Evolutionary conservation across 2,113 vertebrate genomes (phyloP), one percentile per base, ranked within the genome.

Genomic region (Leucopternis melanops): DNA sequence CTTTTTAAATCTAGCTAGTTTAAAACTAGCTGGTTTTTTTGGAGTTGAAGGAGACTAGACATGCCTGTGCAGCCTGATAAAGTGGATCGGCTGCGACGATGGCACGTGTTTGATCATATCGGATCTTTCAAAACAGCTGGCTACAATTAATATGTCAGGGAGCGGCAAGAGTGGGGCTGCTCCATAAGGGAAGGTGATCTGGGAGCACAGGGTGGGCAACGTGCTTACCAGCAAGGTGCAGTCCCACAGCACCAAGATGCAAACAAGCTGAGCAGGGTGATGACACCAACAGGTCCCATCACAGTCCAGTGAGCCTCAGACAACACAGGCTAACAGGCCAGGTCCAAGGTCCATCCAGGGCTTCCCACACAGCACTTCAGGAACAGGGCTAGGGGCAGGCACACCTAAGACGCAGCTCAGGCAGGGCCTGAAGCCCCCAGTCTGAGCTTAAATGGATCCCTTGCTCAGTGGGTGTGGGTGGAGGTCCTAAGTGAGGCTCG

Each of bases 161-260:
- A 82, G 67, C 45, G 38, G 25, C 29, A 61, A 50, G 22, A 42
- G 21, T 10, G 36, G 45, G 42, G 58, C 67, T 67, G 57, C 25
- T 73, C 27, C 49, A 34, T 7, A 19, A 1, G 3, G 69, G 15
- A 67, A 52, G 21, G 58, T 0, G 4, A 15, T 5, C 22, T 0
- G 0, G 36, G 67, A 79, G 71, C 66, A 42, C 36, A 32, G 31
- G 42, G 22, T 26, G 57, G 21, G 54, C 47, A 75, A 17, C 0
- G 1, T 0, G 10, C 29, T 71, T 47, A 11, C 25, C 74, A 21
- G 1, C 40, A 31, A 31, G 27, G 31, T 9, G 36, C 54, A 59
- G 63, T 16, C 34, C n/a, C 69, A 40, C 54, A 40, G 49, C 54
- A 81, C 26, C 59, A 13, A 72, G 49, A n/a, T 1, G 4, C 22